Evolutionary conservation across 2,888 invertebrate genomes (phyloP), one percentile per base, ranked within the genome.

Genomic region (Cryptocephalus moraei): DNA sequence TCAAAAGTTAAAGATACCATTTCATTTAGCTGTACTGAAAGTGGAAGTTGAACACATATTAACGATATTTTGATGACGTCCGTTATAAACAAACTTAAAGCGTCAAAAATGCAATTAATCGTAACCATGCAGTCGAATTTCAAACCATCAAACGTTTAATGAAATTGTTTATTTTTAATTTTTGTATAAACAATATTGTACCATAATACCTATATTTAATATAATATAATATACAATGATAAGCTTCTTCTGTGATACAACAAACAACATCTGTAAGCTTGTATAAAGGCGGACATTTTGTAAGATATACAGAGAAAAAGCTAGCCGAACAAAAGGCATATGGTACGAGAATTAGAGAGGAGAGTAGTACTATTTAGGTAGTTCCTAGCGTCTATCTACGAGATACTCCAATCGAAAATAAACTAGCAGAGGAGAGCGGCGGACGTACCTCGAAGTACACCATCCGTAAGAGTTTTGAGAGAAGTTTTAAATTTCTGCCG

Each of bases 101-200:
- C n/a, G n/a, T 4, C 6, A 22, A 22, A 22, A 22, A 22, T 22
- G 6, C n/a, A n/a, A n/a, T n/a, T n/a, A n/a, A n/a, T n/a, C n/a
- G n/a, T n/a, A n/a, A n/a, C n/a, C n/a, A 22, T 22, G 6, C 22
- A 22, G 22, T 2, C 22, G 22, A 22, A 22, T 6, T 2, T 22
- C 22, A 42, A 32, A 12, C 42, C 22, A 13, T 4, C n/a, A 4
- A 32, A 13, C 33, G 33, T 46, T 52, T 52, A 52, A 43, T 50
- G 48, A 52, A 55, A 53, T 55, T 49, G 46, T 55, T 56, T 54
- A 54, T 54, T 53, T 46, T 43, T 40, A 51, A 51, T 62, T 66
- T 65, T 58, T 63, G 65, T 68, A 68, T 67, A 68, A 68, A 68
- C 66, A 67, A 67, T 67, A 63, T 65, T 65, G 64, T 65, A 65